These are phyloP conservation scores for Thecophora atra DNA, from an alignment of 2,888 invertebrate species.

Conservation along the genomic window DNA sequence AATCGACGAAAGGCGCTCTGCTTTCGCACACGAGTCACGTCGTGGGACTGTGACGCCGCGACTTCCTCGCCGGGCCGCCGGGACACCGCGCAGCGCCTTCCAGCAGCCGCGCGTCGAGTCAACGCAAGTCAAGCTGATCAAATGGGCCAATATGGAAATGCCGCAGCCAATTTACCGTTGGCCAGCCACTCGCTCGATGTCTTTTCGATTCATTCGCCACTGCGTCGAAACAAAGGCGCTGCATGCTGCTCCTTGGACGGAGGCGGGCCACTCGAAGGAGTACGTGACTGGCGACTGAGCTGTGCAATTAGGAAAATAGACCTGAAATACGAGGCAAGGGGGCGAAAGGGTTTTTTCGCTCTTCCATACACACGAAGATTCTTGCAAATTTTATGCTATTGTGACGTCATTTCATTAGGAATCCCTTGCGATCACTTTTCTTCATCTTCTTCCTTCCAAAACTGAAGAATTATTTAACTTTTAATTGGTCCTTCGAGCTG, in stretches of 20 bases:
- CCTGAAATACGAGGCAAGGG: not conserved
- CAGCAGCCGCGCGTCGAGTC: not conserved
- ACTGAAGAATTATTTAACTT: too few relatives aligned
- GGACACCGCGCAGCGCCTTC: not conserved
- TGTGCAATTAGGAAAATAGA: too few relatives aligned
- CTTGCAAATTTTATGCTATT: too few relatives aligned
- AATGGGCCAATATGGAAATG: conserved; percentile 33
- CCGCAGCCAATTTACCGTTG: conserved; percentile 26
- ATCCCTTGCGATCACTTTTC: too few relatives aligned
- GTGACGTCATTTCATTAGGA: too few relatives aligned
- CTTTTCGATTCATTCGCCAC: conserved; percentile 3
- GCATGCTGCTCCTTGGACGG: not conserved
- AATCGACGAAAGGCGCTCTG: not conserved
- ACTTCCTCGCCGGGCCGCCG: not conserved
- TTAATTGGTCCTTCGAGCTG: not conserved
- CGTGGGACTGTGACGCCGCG: conserved; percentile 26
- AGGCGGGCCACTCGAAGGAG: not conserved
- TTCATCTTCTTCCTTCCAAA: not conserved
- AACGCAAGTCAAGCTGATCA: conserved; percentile 16
- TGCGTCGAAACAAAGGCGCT: conserved; percentile 1
- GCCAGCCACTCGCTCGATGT: not conserved
- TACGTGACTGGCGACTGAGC: not conserved
- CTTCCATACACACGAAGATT: too few relatives aligned
- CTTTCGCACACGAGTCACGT: conserved; percentile 34
- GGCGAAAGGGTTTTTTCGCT: not conserved